A percentile compares a stretch with the other conserved stretches of the same genome.
Evolutionary conservation across 2,797 vertebrate species (phyloP).

Genomic region (Erethizon dorsatum): DNA sequence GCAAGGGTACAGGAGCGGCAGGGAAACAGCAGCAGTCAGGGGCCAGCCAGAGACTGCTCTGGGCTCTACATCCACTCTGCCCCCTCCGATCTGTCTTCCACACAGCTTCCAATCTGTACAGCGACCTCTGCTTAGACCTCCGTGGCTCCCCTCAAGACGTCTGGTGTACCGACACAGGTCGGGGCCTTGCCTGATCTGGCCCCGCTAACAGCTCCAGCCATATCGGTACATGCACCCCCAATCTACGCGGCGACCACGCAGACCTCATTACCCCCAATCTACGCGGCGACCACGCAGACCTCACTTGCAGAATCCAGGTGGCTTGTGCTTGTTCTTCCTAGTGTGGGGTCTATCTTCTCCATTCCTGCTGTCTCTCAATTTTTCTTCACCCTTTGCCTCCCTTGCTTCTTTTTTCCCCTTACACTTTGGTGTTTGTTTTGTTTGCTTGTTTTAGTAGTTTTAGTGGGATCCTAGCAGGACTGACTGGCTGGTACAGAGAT

Average conservation of each 20-base stretch:
- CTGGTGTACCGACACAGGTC: background rate
- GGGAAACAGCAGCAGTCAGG: slow-evolving; percentile 26
- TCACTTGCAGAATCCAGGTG: background rate
- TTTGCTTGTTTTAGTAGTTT: background rate
- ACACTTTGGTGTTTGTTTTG: background rate
- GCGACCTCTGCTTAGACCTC: background rate
- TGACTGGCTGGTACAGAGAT: background rate
- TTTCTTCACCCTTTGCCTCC: background rate
- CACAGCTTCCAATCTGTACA: background rate
- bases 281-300: accelerated
- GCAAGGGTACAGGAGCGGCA: slow-evolving; percentile 26
- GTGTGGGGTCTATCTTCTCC: background rate
- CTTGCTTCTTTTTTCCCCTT: background rate
- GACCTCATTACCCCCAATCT: background rate
- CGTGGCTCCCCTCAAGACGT: background rate
- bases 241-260: accelerated
- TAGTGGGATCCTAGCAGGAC: background rate
- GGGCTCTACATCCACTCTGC: background rate
- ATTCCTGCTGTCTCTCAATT: background rate
- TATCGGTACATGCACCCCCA: no score
- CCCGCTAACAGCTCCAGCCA: background rate
- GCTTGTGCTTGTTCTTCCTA: background rate
- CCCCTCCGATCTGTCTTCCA: background rate
- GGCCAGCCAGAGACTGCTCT: background rate
- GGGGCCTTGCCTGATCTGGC: background rate